Evolutionary conservation across 2,797 vertebrate species (phyloP), one percentile per base, ranked within the genome.

Genomic region (Eulemur mongoz): DNA sequence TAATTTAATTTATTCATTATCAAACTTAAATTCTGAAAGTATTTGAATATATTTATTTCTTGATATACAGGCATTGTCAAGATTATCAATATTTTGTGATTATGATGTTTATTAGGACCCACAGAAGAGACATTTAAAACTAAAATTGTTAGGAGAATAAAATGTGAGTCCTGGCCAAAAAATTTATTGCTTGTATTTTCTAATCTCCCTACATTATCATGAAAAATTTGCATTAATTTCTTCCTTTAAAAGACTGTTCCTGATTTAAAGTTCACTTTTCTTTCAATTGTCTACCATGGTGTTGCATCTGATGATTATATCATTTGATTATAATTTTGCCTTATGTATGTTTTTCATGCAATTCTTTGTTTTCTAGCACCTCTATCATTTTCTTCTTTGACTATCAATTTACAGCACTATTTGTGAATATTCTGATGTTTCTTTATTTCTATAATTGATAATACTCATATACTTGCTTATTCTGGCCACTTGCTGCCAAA

Each of bases 231-330:
- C 54, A 85, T 2, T 87, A 63, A 76, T 95, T 95, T 97, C 9
- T 89, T 23, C 32, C 40, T 82, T 96, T 81, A 75, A 78, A 59
- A 70, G 45, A 43, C 11, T 92, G 17, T 72, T 70, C 48, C 50
- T 94, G 23, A 95, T 87, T 97, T 95, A 35, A 94, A 27, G 81
- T 82, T 89, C 43, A 9, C 65, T 69, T 96, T 43, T 65, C 27
- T 84, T 90, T 85, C 48, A 91, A 35, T 65, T 83, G 11, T 88
- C 13, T 54, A 11, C 18, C 63, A 79, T 54, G 76, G 0, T 72
- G 40, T 40, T 88, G 6, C 25, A 61, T 72, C n/a, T 70, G 80
- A 92, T 57, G 43, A 91, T 45, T 14, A 40, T 70, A 59, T 90
- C 85, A 8, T 96, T 76, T 69, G 89, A 54, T 92, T 17, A 78